phyloP scores from a whole-genome alignment of 1,140 invertebrate species.

The Drosophila nigromelanica region DNA sequence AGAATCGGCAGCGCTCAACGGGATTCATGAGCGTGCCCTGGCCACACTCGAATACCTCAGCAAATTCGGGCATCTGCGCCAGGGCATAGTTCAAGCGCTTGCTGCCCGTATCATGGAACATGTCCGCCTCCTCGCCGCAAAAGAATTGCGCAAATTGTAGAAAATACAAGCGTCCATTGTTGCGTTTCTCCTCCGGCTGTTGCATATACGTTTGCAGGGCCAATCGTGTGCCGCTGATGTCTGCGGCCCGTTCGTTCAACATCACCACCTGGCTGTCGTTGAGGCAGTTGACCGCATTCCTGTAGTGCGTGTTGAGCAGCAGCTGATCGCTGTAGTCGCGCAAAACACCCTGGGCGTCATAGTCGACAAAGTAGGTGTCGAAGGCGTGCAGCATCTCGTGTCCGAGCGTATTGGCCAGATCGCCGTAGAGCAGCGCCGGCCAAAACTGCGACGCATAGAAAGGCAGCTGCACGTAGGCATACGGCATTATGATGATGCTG shows the following conservation, averaged over 20 bases:
- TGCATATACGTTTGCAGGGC: conserved; percentile 59
- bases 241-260: conserved; percentile 61
- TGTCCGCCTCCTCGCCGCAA: conserved; percentile 81
- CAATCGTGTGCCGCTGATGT: conserved; percentile 72
- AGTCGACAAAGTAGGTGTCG: conserved; percentile 66
- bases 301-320: conserved; percentile 27
- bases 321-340: conserved; percentile 60
- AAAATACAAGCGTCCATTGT: conserved; percentile 61
- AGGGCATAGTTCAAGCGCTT: conserved; percentile 91
- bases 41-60: conserved; percentile 89
- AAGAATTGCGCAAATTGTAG: conserved; percentile 78
- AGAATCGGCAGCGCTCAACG: conserved; percentile 90
- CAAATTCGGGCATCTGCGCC: conserved; percentile 92
- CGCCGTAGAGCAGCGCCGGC: conserved; percentile 67
- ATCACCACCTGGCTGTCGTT: conserved; percentile 44
- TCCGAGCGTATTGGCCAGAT: conserved; percentile 70
- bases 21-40: conserved; percentile 92
- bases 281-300: conserved; percentile 41
- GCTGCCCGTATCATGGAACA: conserved; percentile 92
- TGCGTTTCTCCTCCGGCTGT: conserved; percentile 13
- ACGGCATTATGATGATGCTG: conserved; percentile 72
- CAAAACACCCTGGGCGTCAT: conserved; percentile 57
- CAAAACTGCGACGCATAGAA: conserved; percentile 65
- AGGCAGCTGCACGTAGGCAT: conserved; percentile 68
- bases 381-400: conserved; percentile 74